Evolutionary conservation across 2,888 invertebrate species (phyloP).

Genomic region (Stenotaenia linearis): DNA sequence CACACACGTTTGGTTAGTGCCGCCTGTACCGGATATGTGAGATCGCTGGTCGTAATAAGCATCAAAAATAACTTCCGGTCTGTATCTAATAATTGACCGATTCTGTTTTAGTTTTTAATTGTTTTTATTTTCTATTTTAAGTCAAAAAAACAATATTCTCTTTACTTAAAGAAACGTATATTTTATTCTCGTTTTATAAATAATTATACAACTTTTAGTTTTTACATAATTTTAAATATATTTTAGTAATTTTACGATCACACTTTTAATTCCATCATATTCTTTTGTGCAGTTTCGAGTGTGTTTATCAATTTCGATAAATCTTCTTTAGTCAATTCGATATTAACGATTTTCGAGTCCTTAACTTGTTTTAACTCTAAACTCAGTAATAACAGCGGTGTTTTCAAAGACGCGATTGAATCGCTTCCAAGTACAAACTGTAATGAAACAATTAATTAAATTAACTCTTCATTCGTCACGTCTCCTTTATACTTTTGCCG

Average conservation of each 20-base stretch:
- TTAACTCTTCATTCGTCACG: no score
- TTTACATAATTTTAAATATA: no score
- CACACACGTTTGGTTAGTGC: conserved; percentile 1
- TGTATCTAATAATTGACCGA: not conserved
- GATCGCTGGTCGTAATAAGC: not conserved
- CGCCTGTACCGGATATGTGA: not conserved
- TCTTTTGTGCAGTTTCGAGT: conserved; percentile 44
- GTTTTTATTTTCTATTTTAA: not conserved
- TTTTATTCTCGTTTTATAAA: no score
- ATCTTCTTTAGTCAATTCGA: conserved; percentile 43
- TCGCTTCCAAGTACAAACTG: conserved; percentile 44
- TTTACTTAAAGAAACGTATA: no score
- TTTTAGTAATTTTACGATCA: no score
- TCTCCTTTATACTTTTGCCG: conserved; percentile 43
- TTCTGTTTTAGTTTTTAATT: not conserved
- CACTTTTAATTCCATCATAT: not conserved
- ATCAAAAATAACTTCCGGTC: not conserved
- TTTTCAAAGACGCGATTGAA: conserved; percentile 43
- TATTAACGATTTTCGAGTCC: conserved; percentile 39
- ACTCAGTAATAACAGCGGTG: conserved; percentile 41
- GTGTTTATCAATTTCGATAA: conserved; percentile 42
- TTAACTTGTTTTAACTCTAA: conserved; percentile 41
- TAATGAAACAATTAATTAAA: not conserved
- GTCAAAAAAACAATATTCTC: not conserved
- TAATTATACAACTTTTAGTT: no score